Evolutionary conservation across 2,888 invertebrate species (phyloP), one percentile per base, ranked within the genome.

Genomic region (Pseudeuparius sepicola): DNA sequence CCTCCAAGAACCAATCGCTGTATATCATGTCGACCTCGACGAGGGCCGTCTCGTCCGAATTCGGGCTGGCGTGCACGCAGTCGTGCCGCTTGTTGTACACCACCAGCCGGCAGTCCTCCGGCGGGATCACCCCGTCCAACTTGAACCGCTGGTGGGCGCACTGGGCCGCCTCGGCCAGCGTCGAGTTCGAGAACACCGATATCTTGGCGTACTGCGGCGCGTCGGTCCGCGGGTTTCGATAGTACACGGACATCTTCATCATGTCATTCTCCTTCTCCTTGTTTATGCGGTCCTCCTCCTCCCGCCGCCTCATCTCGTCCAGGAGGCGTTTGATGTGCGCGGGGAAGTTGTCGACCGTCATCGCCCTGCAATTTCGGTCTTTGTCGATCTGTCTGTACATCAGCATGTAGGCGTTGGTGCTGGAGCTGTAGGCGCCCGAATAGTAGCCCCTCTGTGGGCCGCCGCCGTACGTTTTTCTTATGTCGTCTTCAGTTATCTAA

Each of bases 341-440:
- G 1, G 89, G 88, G 50, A 89, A 81, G 18, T 81, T 71, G n/a
- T 72, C 70, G 1, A 66, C 64, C 25, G 70, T 67, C 54, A 80
- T 75, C 2, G 75, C 73, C n/a, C 66, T 57, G 38, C 68, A 65
- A 54, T 82, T 82, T 14, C 73, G 62, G 28, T 67, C 64, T 28
- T 67, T 61, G 58, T 81, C 78, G 27, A 78, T 73, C 60, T 83
- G 81, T 29, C 89, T 66, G 55, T 89, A 90, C 82, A 89, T 86
- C 36, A 90, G 66, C 88, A 89, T 89, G 53, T 89, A 89, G 0
- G 88, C 89, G 59, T 87, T 88, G 27, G 86, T 85, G 51, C 85
- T 86, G 34, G 81, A 78, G 47, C 78, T 78, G 55, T 78, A 84
- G 18, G 76, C 74, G 24, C 79, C 78, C 10, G 78, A 78, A 54